A percentile compares a stretch with the other conserved stretches of the same genome.
These are phyloP conservation scores for Peromyscus aztecus DNA, from an alignment of 2,797 vertebrate genomes.

Conservation along the genomic window DNA sequence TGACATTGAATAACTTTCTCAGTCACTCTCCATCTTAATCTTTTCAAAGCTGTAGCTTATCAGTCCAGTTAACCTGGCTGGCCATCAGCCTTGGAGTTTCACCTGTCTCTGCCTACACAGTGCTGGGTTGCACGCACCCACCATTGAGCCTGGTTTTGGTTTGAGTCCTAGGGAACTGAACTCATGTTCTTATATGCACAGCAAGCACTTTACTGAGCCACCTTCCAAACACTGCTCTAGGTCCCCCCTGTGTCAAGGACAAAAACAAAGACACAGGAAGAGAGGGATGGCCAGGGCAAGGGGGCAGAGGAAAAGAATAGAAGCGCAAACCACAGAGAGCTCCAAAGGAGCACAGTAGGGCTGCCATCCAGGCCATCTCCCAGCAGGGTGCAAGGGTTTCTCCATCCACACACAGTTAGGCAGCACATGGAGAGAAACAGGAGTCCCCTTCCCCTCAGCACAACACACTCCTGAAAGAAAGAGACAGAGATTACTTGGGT, in stretches of 20 bases:
- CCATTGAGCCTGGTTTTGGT: not conserved
- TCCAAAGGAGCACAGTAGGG: not conserved
- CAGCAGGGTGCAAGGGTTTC: accelerated
- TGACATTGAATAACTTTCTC: not conserved
- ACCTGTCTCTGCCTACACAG: not conserved
- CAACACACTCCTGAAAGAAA: conserved; percentile 13
- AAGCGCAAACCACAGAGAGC: accelerated
- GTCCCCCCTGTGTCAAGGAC: not conserved
- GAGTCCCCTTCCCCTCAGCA: accelerated
- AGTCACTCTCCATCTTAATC: not conserved
- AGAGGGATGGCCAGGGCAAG: no score
- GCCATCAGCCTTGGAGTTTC: not conserved
- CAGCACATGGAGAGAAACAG: accelerated
- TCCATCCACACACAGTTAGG: not conserved
- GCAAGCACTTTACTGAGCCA: not conserved
- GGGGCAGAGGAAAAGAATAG: not conserved
- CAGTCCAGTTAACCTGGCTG: not conserved
- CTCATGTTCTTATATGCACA: not conserved
- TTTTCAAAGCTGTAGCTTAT: not conserved
- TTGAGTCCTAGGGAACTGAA: not conserved
- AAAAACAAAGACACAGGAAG: no score
- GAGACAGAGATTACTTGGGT: conserved; percentile 47
- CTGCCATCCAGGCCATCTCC: accelerated
- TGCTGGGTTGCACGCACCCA: no score
- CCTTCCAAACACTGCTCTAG: not conserved